Conservation (phyloP, 1,140 invertebrate genomes). For the Magallana angulata region DNA sequence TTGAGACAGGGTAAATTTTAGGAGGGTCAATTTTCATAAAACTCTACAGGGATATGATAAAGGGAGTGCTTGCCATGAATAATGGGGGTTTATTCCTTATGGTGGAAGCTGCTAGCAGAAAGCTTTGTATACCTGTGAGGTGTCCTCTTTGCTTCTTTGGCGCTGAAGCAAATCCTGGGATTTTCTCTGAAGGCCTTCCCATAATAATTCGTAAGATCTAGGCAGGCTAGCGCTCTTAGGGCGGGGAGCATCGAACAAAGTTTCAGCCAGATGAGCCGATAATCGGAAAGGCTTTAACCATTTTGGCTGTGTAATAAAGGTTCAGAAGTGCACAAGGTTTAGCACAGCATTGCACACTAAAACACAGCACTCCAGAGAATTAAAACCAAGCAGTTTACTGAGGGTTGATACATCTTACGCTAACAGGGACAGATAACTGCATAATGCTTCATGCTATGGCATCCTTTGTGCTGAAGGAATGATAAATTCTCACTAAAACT, state of each 20-base stretch:
- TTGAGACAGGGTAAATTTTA: too few species aligned
- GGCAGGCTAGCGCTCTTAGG: constrained; percentile 74
- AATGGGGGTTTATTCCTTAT: not conserved
- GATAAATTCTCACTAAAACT: too few species aligned
- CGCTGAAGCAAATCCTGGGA: constrained; percentile 74
- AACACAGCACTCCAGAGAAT: not conserved
- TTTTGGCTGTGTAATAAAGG: constrained; percentile 67
- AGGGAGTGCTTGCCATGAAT: not conserved
- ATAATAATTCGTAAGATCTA: constrained; percentile 74
- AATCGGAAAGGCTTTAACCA: constrained; percentile 62
- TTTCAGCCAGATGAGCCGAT: constrained; percentile 63
- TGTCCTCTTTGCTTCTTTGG: constrained; percentile 72
- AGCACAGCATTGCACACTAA: constrained; percentile 33
- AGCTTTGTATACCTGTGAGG: constrained; percentile 62
- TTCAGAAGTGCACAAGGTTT: not conserved
- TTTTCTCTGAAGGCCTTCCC: constrained; percentile 76
- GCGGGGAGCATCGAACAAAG: constrained; percentile 69
- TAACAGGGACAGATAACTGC: too few species aligned
- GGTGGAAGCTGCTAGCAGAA: not conserved
- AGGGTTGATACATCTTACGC: not conserved
- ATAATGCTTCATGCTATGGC: too few species aligned
- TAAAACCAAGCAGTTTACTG: not conserved
- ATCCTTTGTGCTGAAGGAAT: too few species aligned
- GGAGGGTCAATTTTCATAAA: too few species aligned
- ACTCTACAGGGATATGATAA: not conserved